Evolutionary conservation across 2,797 vertebrate genomes (phyloP).

Genomic region (Pangasius sanitwongsei): DNA sequence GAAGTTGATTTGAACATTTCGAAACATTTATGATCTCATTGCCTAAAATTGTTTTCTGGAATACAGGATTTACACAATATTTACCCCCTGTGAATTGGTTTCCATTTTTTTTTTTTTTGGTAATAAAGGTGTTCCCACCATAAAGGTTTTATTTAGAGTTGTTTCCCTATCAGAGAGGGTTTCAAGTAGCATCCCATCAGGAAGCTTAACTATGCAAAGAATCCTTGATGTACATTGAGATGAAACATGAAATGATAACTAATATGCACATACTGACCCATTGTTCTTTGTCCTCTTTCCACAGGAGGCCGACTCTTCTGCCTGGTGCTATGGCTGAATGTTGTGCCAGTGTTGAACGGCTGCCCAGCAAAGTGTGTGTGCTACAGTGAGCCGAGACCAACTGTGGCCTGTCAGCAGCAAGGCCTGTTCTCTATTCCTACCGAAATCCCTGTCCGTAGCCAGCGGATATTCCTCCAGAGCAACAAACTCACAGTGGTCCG

Average conservation of each 20-base stretch:
- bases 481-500: conserved; percentile 89
- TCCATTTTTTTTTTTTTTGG: not conserved
- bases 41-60: not conserved
- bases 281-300: conserved; percentile 60
- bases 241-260: not conserved
- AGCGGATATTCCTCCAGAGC: conserved; percentile 95
- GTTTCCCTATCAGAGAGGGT: not conserved
- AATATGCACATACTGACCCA: conserved; percentile 35
- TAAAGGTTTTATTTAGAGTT: not conserved
- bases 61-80: not conserved
- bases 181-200: not conserved
- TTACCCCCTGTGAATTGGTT: not conserved
- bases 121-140: not conserved
- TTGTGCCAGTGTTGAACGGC: conserved; percentile 80
- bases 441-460: conserved; percentile 91
- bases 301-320: conserved; percentile 88
- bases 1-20: not conserved
- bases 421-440: conserved; percentile 88
- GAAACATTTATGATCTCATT: not conserved
- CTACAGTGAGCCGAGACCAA: conserved; percentile 93
- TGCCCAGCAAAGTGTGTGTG: conserved; percentile 95
- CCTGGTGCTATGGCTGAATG: conserved; percentile 90
- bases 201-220: not conserved
- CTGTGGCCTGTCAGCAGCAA: conserved; percentile 96
- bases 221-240: not conserved